phyloP scores from a whole-genome alignment of 2,113 vertebrate species.

The Pampusana beccarii region DNA sequence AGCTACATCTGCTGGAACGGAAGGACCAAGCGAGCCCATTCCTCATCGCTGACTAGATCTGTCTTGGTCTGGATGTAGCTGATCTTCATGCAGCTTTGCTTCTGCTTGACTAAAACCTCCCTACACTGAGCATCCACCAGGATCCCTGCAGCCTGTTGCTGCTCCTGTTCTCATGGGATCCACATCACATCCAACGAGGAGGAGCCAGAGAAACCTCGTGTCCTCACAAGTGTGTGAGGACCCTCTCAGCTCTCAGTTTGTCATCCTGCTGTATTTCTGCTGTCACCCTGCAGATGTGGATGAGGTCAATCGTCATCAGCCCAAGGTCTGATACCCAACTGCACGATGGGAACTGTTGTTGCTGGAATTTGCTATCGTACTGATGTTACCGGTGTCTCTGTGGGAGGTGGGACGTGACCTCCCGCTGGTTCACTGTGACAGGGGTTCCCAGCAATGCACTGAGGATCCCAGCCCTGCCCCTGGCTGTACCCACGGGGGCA shows the following conservation, averaged over 20 bases:
- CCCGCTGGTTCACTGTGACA: not conserved
- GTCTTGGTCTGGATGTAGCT: fast-evolving
- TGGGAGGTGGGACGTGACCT: not conserved
- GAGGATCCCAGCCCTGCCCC: not conserved
- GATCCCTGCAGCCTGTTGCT: not conserved
- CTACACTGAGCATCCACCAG: not conserved
- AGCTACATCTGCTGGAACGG: not conserved
- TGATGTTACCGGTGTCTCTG: not conserved
- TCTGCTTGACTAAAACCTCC: not conserved
- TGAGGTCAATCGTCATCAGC: not conserved
- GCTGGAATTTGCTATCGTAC: not conserved
- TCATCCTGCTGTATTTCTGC: not conserved
- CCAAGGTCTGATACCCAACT: not conserved
- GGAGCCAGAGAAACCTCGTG: fast-evolving
- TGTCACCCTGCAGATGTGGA: fast-evolving
- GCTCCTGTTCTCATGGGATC: fast-evolving
- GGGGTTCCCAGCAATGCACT: not conserved
- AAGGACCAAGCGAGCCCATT: not conserved
- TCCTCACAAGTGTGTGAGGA: not conserved
- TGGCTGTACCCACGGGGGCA: not conserved
- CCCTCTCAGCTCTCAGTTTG: not conserved
- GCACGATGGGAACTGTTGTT: fast-evolving
- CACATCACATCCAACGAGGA: fast-evolving
- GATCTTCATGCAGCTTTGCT: not conserved
- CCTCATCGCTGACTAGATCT: not conserved